Base-by-base conservation (phyloP, 1,140 invertebrate genomes). In the Holcopasites calliopsidis region DNA sequence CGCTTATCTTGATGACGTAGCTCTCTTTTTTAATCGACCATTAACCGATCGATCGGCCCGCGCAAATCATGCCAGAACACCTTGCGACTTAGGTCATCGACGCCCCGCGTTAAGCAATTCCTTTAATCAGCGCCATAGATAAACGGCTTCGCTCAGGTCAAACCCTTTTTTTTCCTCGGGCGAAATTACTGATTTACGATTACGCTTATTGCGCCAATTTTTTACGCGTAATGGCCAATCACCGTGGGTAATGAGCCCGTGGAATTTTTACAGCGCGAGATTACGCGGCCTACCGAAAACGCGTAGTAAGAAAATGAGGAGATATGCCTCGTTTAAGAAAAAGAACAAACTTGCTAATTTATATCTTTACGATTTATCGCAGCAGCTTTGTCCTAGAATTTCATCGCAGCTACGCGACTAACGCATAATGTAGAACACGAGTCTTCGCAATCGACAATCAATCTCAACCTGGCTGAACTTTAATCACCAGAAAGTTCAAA, bases 1-100 rank as follows among this genome's bases (percentile, higher is more conserved):
- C 50, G 72, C 80, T 83, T 82, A 83, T 83, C 82, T 76, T 80
- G 77, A 83, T 79, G 77, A 82, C 50, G 72, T 65, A 60, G 76
- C 33, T 60, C 35, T 73, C 58, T 66, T 79, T 83, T 79, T 79
- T 79, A 79, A 83, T 79, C 80, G 76, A 42, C 10, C 57, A 73
- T 57, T 58, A 79, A 83, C 49, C 82, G 76, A 83, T 79, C 76
- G 80, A 79, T 83, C 76, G 54, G 16, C 44, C 54, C 50, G 38
- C 69, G 50, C 44, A 62, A 83, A 83, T 83, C 76, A 26, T 52
- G 52, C 55, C 35, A 54, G 66, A 66, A 61, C 76, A 79, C 76
- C 70, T 83, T 83, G 57, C 42, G n/a, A 60, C 60, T 82, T 26
- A 42, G 64, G 26, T 58, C 49, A 33, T 73, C 74, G 55, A 62